phyloP scores from a whole-genome alignment of 2,113 vertebrate species.

The Oreotragus oreotragus region DNA sequence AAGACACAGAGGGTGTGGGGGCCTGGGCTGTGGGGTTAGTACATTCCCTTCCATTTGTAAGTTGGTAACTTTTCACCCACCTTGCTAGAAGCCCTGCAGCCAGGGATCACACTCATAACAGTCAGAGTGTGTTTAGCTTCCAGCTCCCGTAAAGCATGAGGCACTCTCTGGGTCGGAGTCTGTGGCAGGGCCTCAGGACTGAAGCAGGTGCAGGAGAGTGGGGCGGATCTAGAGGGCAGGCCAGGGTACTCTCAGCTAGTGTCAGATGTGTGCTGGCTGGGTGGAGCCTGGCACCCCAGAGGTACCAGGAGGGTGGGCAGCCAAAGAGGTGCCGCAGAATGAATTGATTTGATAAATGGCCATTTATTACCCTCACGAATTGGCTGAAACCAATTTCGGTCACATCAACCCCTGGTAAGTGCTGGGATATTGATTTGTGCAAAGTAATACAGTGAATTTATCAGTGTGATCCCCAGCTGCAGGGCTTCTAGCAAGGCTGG shows the following conservation, averaged over 20 bases:
- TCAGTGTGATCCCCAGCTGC: constrained; percentile 85
- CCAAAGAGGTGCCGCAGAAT: constrained; percentile 71
- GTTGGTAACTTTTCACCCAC: not conserved
- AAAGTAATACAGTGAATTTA: constrained; percentile 98
- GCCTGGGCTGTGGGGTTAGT: not conserved
- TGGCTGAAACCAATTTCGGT: constrained; percentile 93
- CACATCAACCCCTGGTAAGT: constrained; percentile 88
- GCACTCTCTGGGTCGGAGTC: not conserved
- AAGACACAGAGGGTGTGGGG: not conserved
- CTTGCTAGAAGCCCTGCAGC: constrained; percentile 67
- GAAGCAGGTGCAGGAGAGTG: not conserved
- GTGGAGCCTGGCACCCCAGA: constrained; percentile 61
- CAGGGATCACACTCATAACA: constrained; percentile 78
- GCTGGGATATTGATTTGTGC: constrained; percentile 93
- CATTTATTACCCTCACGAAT: constrained; percentile 94
- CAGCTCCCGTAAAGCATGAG: not conserved
- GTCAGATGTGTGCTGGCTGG: constrained; percentile 1
- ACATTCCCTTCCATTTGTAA: constrained; percentile 62
- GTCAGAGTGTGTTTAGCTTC: not conserved
- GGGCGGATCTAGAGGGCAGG: not conserved
- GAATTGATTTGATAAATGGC: constrained; percentile 93
- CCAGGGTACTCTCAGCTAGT: not conserved
- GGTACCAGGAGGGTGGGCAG: constrained; percentile 60
- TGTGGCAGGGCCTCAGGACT: not conserved
- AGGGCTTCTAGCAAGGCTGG: constrained; percentile 77